Evolutionary conservation across 2,797 vertebrate species (phyloP).

Genomic region (Chromobotia macracanthus): DNA sequence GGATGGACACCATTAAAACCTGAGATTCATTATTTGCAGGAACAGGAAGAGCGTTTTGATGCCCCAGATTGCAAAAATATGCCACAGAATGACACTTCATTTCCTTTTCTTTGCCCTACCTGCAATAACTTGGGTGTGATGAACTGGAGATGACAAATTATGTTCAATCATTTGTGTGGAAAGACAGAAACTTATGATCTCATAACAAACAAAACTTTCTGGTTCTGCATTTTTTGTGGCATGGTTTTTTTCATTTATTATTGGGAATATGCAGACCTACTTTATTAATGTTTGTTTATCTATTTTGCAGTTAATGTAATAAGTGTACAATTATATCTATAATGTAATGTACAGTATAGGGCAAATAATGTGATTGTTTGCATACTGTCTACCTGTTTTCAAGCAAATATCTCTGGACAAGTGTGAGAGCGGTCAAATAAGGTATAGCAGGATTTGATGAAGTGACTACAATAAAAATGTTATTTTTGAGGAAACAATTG

Average conservation of each 20-base stretch:
- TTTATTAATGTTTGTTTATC: neutral
- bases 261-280: neutral
- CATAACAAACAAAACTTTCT: neutral
- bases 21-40: conserved; percentile 63
- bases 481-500: neutral
- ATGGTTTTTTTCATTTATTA: neutral
- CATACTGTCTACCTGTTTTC: no score
- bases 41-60: conserved; percentile 77
- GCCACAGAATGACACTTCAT: conserved; percentile 61
- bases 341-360: neutral
- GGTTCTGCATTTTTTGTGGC: neutral
- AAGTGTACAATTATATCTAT: neutral
- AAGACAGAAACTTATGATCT: conserved; percentile 14
- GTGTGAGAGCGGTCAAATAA: neutral
- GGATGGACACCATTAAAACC: conserved; percentile 58
- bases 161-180: conserved; percentile 54
- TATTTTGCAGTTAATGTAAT: neutral
- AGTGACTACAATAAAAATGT: neutral
- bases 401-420: no score
- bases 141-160: neutral
- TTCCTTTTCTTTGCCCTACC: conserved; percentile 62
- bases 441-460: conserved; percentile 1
- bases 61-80: conserved; percentile 70
- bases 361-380: neutral
- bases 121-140: conserved; percentile 35